These are phyloP conservation scores for Corapipo altera DNA, from an alignment of 2,113 vertebrate genomes.

Conservation along the genomic window DNA sequence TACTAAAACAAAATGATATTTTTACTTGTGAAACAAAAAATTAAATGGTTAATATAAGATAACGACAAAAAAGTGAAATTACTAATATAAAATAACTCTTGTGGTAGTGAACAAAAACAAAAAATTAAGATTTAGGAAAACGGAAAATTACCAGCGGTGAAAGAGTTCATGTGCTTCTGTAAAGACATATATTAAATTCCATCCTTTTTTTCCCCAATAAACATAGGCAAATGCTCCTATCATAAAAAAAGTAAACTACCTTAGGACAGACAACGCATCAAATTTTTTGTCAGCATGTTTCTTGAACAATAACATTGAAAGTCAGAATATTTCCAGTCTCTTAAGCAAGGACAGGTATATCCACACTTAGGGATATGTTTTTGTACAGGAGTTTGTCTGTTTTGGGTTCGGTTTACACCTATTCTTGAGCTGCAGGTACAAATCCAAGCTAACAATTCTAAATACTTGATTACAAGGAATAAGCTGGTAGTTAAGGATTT, in stretches of 20 bases:
- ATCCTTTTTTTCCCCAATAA: neutral
- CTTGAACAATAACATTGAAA: neutral
- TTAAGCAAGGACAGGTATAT: neutral
- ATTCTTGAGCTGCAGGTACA: neutral
- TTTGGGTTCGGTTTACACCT: neutral
- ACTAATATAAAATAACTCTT: neutral
- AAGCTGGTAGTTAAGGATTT: neutral
- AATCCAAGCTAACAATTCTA: neutral
- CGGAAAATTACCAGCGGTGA: neutral
- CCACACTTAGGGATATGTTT: neutral
- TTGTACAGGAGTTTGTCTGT: neutral
- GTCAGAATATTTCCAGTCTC: neutral
- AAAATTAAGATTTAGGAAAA: neutral
- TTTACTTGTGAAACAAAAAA: slow-evolving; percentile 40
- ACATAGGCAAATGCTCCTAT: neutral
- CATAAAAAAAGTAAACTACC: neutral
- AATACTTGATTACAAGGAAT: neutral
- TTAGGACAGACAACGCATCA: neutral
- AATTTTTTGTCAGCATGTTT: neutral
- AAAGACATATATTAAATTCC: neutral
- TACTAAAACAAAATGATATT: slow-evolving; percentile 11
- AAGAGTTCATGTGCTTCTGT: neutral
- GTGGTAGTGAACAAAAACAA: neutral
- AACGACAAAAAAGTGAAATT: neutral
- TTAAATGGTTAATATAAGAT: neutral